Base-by-base conservation (phyloP, 2,113 vertebrate species). In the Pachyramphus minor region DNA sequence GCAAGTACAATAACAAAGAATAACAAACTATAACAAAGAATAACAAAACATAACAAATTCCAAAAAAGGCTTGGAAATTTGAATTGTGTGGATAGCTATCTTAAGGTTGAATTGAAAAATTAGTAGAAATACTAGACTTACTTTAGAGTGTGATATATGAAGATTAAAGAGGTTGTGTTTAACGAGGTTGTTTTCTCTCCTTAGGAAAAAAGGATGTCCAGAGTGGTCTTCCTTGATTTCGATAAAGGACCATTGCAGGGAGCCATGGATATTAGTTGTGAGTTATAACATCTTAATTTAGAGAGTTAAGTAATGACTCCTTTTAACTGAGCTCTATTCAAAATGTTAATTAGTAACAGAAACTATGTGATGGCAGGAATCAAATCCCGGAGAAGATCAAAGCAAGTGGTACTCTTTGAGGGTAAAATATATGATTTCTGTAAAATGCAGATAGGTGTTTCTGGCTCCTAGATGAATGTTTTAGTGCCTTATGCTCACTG, bases 281-380 rank as follows among this genome's bases (percentile, higher is more conserved):
- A 97, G 96, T 95, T 96, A 8, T 87, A 87, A 87, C 49, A 33
- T 58, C 56, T 89, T 94, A 92, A 89, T 96, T 94, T 60, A 86
- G 44, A 82, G 39, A 75, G 31, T 95, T 91, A 92, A 75, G 59
- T 92, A 87, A 92, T 89, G 84, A 81, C 58, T 80, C 8, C 44
- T 82, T 81, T 90, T 79, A 84, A 76, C 53, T 67, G 77, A 79
- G 31, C 27, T 85, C 15, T 75, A 42, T 49, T 93, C 41, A 73
- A 83, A 95, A 76, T 87, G 49, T 58, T 91, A 84, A 89, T 94
- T 87, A 60, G 14, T 87, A 64, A 69, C 50, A 66, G 62, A 69
- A 76, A 55, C 33, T 13, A 10, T 52, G 39, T 49, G 73, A 67
- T 95, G 78, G 10, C 47, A 84, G 55, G 11, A 77, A 55, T 87